These are phyloP conservation scores for Drosophila anomelani DNA, from an alignment of 2,888 invertebrate species.

Conservation along the genomic window DNA sequence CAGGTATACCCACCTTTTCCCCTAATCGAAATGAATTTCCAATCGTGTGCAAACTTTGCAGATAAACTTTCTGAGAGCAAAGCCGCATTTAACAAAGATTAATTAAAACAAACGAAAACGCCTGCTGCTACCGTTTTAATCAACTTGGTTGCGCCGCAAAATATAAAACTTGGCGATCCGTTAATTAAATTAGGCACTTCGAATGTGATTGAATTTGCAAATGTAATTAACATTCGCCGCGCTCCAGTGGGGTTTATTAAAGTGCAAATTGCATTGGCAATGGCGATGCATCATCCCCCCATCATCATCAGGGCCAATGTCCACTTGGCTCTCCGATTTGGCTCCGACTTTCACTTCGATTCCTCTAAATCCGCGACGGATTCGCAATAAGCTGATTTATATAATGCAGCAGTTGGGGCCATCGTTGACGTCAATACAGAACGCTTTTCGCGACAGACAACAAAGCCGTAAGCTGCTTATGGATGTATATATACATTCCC, in stretches of 20 bases:
- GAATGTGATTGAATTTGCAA: constrained; percentile 66
- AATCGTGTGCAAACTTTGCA: constrained; percentile 4
- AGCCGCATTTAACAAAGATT: constrained; percentile 9
- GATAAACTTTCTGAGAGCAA: neutral
- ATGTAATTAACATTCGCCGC: constrained; percentile 56
- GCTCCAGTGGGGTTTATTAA: constrained; percentile 47
- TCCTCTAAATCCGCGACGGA: constrained; percentile 15
- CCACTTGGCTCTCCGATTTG: constrained; percentile 23
- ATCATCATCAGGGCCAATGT: constrained; percentile 32
- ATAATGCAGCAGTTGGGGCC: constrained; percentile 42
- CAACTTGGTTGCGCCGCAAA: constrained; percentile 17
- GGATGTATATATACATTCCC: constrained; percentile 9
- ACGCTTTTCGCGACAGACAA: constrained; percentile 40
- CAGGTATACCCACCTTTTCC: neutral
- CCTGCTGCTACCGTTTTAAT: constrained; percentile 28
- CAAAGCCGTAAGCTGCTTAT: constrained; percentile 69
- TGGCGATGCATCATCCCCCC: constrained; percentile 41
- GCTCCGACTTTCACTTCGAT: constrained; percentile 48
- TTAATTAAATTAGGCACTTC: constrained; percentile 68
- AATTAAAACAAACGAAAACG: constrained; percentile 20
- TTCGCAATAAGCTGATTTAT: constrained; percentile 57
- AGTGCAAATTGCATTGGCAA: constrained; percentile 65
- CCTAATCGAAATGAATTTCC: neutral
- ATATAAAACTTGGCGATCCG: constrained; percentile 47
- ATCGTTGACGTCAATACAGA: constrained; percentile 61